Evolutionary conservation across 2,113 vertebrate genomes (phyloP), one percentile per base, ranked within the genome.

Genomic region (Phrynosoma platyrhinos): DNA sequence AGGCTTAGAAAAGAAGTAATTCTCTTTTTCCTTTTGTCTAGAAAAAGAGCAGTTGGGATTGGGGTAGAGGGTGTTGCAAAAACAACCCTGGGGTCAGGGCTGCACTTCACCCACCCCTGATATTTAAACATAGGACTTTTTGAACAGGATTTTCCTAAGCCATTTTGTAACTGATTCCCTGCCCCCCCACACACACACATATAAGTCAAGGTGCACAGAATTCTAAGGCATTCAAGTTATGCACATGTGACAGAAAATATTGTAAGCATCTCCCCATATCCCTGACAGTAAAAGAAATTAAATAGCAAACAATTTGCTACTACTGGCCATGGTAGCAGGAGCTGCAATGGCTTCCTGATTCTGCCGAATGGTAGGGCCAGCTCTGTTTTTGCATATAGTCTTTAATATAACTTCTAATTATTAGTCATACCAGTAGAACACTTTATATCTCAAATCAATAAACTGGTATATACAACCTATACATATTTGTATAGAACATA

Each of bases 371-470:
- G 21, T 81, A 30, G 9, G 10, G 25, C 30, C 12, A 30, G 68
- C 1, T 27, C 25, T 8, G 36, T 25, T 18, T 30, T 18, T 36
- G 4, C 27, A n/a, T 36, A 82, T 8, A 62, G 16, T 23, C 16
- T 36, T 47, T 14, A 14, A 32, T 36, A 66, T 16, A 5, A 27
- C 2, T 80, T 58, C 2, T 2, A 14, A 1, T 9, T 0, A 16
- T 75, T 42, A 62, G 53, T 2, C 18, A 40, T 30, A 27, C 53
- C 16, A 76, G 0, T 47, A 82, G 23, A 64, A 69, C 9, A 55
- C 5, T 69, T 52, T 16, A 36, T 42, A 75, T 75, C 40, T 9
- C n/a, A 58, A 82, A 77, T 2, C 21, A 42, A 78, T 47, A 86
- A 20, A 8, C 14, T 16, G 47, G 47, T 78, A n/a, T 52, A 42